A percentile compares a stretch with the other conserved stretches of the same genome.
Conservation (phyloP, 2,113 vertebrate genomes). For the Odobenus rosmarus region DNA sequence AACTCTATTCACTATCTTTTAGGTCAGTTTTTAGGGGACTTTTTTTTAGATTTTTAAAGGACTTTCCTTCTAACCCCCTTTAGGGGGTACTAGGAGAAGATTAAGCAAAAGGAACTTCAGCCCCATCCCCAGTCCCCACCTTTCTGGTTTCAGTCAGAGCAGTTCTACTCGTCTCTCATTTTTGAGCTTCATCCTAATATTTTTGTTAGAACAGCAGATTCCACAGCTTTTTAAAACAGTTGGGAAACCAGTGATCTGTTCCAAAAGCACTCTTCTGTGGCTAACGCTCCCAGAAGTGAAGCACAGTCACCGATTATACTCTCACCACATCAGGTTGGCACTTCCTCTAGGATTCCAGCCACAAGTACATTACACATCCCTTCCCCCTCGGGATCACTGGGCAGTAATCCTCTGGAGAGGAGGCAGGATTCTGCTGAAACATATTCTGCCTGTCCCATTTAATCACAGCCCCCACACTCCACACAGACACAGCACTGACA, state of each 20-base stretch:
- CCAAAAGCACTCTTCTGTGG: background rate
- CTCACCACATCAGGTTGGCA: background rate
- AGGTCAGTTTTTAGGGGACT: background rate
- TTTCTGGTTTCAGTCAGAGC: background rate
- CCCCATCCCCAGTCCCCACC: too few relatives aligned
- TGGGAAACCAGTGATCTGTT: background rate
- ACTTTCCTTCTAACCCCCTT: background rate
- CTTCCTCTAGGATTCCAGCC: background rate
- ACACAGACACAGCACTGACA: conserved; percentile 1
- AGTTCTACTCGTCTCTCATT: conserved; percentile 24
- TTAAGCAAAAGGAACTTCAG: background rate
- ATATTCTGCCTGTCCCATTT: background rate
- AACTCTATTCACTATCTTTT: background rate
- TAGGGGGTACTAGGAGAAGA: background rate
- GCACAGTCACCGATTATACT: background rate
- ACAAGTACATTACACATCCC: background rate
- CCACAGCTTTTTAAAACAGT: background rate
- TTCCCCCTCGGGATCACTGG: background rate
- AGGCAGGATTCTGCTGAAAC: conserved; percentile 26
- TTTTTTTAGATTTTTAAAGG: background rate
- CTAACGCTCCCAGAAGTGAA: background rate
- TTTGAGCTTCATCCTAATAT: conserved; percentile 21
- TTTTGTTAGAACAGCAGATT: conserved; percentile 29
- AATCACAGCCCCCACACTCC: background rate
- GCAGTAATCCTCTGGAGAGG: background rate